Evolutionary conservation across 2,113 vertebrate species (phyloP), one percentile per base, ranked within the genome.

Genomic region (Sprattus sprattus): DNA sequence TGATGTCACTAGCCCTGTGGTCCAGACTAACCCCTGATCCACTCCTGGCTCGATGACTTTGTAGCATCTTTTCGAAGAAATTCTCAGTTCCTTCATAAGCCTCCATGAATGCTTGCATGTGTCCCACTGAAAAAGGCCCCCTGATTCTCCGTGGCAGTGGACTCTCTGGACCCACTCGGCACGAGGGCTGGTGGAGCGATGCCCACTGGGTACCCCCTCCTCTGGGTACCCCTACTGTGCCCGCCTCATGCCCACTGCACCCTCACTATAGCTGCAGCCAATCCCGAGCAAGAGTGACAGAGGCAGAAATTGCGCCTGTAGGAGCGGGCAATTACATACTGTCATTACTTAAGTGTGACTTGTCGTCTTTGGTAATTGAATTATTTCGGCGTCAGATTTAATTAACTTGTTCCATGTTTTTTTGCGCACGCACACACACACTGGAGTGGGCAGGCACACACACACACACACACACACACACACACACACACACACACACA

Each of bases 351-450:
- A 86, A 83, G 64, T 86, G 45, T 78, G 11, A 22, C 28, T 50
- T 84, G 87, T 46, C 82, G 45, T 71, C 84, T 20, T 57, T n/a
- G 82, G 57, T 85, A 86, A 88, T 86, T 44, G 46, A 85, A 86
- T 88, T 83, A 86, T 86, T 84, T 88, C 50, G 5, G 15, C 52
- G 22, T 44, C 54, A 13, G 45, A 71, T 85, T 71, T 71, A 88
- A 86, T 86, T 84, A 86, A 84, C 67, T 45, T 46, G 82, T 67
- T 83, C 84, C 82, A 86, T 84, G 84, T 67, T 85, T 82, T 50
- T 71, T 39, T 39, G 39, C 39, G 39, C 39, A 39, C 39, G 39
- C 39, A 39, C 39, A 39, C 39, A 39, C 22, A n/a, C n/a, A n/a
- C n/a, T 67, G 60, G 25, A 67, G 54, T 7, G 52, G 60, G n/a